Base-by-base conservation (phyloP, 2,888 invertebrate genomes). In the Idaea dimidiata region DNA sequence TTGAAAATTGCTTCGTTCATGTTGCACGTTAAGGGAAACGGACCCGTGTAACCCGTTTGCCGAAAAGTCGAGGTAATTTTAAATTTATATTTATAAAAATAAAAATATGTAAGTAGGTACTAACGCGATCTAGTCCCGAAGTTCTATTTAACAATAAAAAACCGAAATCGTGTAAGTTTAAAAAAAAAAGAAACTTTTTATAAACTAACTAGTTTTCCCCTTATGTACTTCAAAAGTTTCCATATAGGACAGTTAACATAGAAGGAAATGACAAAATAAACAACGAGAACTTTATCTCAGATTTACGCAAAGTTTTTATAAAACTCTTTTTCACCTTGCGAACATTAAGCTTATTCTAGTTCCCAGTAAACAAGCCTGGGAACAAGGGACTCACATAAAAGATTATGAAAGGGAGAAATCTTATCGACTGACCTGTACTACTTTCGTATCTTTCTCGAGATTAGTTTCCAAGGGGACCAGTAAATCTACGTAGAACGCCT, bases 401-500 rank as follows among this genome's bases (percentile, higher is more conserved):
- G 76, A 82, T 84, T 85, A 83, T 83, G 77, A 79, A 81, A 76
- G 70, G 73, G 75, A 73, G 74, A 76, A 75, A 72, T 78, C 74
- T 77, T 81, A 82, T 83, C 79, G 76, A 89, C 93, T 93, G 91
- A 96, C 96, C 95, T 97, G 96, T 69, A 97, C 96, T 77, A 98
- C 97, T 95, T 97, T 97, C 68, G 97, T 97, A 89, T 98, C 98
- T 88, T 97, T 97, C 88, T 98, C 98, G 82, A 98, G 93, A 93
- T 98, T 98, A 68, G 97, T 97, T 93, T 98, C 98, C 89, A 98
- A 93, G 75, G 98, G 98, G 73, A 97, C 97, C 78, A 98, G 93
- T 70, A 98, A 94, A 93, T 98, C 98, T 68, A 98, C 97, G 92
- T 98, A 98, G 88, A 98, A 98, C 32, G 97, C 97, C 93, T 98